A percentile compares a stretch with the other conserved stretches of the same genome.
Conservation (phyloP, 53 echinoderm and acorn worm genomes). For the Astropecten irregularis region DNA sequence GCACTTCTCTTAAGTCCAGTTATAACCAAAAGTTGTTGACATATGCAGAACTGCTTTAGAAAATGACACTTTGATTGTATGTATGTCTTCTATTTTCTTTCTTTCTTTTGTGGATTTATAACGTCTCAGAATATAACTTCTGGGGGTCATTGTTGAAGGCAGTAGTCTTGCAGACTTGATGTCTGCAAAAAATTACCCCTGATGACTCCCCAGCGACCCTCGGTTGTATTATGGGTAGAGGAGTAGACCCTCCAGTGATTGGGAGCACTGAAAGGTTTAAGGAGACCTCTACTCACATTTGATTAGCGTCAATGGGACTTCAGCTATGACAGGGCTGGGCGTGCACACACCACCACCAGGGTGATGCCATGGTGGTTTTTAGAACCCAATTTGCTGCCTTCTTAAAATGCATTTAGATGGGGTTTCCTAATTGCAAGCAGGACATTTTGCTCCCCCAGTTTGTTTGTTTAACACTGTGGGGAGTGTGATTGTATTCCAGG, state of each 20-base stretch:
- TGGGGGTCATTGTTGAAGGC: slow-evolving; percentile 15
- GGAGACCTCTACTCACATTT: not conserved
- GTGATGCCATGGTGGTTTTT: no score
- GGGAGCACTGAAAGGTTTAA: slow-evolving; percentile 23
- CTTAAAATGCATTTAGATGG: no score
- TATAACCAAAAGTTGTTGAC: not conserved
- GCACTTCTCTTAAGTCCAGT: not conserved
- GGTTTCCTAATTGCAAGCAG: no score
- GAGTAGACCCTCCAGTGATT: slow-evolving; percentile 13
- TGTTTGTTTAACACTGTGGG: no score
- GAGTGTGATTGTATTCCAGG: no score
- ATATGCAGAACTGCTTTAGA: not conserved
- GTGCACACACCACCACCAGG: no score
- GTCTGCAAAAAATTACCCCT: slow-evolving; percentile 14
- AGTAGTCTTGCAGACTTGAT: not conserved
- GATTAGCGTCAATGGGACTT: not conserved
- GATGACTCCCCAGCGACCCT: slow-evolving; percentile 26
- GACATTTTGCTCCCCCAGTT: no score
- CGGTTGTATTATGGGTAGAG: not conserved
- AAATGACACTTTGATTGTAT: not conserved
- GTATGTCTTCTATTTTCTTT: no score
- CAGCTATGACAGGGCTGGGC: no score
- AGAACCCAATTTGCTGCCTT: no score
- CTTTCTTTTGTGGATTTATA: no score
- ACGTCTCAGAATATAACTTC: no score